Evolutionary conservation across 2,797 vertebrate genomes (phyloP).

Genomic region (Cynopterus sphinx): DNA sequence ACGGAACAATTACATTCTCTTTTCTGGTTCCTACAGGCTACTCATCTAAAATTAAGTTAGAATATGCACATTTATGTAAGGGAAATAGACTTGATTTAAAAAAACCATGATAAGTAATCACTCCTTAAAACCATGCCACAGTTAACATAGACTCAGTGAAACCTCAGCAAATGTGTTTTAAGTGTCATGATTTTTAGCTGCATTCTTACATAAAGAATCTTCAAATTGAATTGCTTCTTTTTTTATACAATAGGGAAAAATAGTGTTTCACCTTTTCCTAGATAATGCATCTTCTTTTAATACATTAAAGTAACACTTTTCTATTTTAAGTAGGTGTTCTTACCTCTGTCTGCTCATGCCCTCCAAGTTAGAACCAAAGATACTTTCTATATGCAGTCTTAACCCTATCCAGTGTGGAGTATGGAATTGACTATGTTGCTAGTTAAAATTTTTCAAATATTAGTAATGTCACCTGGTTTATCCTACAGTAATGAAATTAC

Average conservation of each 20-base stretch:
- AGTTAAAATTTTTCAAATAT: neutral
- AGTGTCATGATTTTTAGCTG: neutral
- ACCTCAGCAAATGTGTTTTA: neutral
- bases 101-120: neutral
- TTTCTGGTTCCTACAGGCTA: neutral
- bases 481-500: neutral
- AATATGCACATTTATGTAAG: conserved; percentile 4
- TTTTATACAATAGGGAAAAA: neutral
- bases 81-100: conserved; percentile 25
- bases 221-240: neutral
- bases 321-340: neutral
- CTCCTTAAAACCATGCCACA: neutral
- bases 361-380: neutral
- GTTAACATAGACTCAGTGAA: neutral
- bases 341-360: neutral
- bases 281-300: neutral
- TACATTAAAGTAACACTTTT: neutral
- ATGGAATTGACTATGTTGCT: neutral
- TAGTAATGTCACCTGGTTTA: neutral
- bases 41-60: conserved; percentile 52
- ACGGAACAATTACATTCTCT: conserved; percentile 15
- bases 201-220: neutral
- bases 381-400: neutral
- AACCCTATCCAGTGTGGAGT: neutral
- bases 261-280: neutral